Base-by-base conservation (phyloP, 1,140 invertebrate genomes). In the Pseudachorutes palmiensis region DNA sequence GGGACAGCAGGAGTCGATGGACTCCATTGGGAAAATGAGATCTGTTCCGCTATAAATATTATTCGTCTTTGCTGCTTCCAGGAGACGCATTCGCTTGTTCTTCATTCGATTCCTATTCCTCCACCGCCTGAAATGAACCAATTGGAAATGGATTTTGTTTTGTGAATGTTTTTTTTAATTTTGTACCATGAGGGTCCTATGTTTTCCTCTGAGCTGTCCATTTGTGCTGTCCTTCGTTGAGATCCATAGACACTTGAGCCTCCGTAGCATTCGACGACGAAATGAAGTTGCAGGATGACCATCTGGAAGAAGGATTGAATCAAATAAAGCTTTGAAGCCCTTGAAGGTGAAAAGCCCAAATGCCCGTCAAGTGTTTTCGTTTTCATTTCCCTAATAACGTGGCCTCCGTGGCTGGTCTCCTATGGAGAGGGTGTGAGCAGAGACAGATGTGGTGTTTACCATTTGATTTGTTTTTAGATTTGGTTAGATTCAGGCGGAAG, bases 1-100 rank as follows among this genome's bases (percentile, higher is more conserved):
- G 24, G 90, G 89, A 79, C 90, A 93, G 78, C 90, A 93, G 2
- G 65, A 69, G 19, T 71, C 69, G 12, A 32, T 60, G 12, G 58
- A 30, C 30, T 30, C 30, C 26, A 14, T 30, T 28, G 3, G 12
- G 2, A 60, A 12, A 29, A 60, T 60, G 26, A 60, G 26, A 60
- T 60, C 26, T 9, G 2, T 48, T 63, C 22, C n/a, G 3, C 14
- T n/a, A 14, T 22, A 41, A 2, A 9, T 9, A 48, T 36, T 22
- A n/a, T 36, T 33, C 2, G 31, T 36, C 61, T 63, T 63, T 63
- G 33, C 30, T 2, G 3, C 24, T 41, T 12, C 41, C 3, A 14
- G 33, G n/a, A 2, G 16, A 12, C 30, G 2, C 33, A 16, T 48
- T 63, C 32, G 61, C 19, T 36, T 63, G 3, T 45, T 24, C 19